These are phyloP conservation scores for Myocastor coypus DNA, from an alignment of 2,113 vertebrate species.

Conservation along the genomic window DNA sequence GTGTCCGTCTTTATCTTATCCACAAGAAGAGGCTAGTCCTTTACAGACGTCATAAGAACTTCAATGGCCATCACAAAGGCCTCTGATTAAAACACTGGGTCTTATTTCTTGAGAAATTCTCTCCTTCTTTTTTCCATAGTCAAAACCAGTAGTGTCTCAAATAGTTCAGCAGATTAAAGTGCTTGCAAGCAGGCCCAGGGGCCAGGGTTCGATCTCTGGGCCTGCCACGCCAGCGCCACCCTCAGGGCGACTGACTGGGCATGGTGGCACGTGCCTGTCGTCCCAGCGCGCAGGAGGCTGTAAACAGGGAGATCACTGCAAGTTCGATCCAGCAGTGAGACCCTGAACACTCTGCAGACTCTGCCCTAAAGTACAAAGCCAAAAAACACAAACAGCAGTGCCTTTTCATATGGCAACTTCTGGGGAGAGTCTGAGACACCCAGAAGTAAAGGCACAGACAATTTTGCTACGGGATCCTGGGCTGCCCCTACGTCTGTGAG, in stretches of 20 bases:
- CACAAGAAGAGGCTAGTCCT: not conserved
- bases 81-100: not conserved
- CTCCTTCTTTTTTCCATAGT: not conserved
- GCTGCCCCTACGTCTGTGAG: not conserved
- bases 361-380: too few relatives aligned
- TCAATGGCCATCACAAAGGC: not conserved
- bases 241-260: too few relatives aligned
- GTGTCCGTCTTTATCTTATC: not conserved
- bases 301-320: too few relatives aligned
- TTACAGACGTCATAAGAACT: not conserved
- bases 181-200: too few relatives aligned
- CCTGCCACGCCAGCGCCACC: too few relatives aligned
- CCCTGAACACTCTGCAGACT: too few relatives aligned
- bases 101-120: slow-evolving; percentile 16
- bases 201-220: too few relatives aligned
- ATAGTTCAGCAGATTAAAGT: too few relatives aligned
- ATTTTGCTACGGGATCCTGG: not conserved
- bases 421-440: not conserved
- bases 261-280: too few relatives aligned
- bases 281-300: too few relatives aligned
- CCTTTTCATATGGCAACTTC: not conserved
- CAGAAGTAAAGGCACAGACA: not conserved
- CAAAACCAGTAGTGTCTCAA: not conserved
- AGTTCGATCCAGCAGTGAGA: too few relatives aligned
- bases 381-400: not conserved